Evolutionary conservation across 2,797 vertebrate species (phyloP).

Genomic region (Enteromius paludinosus): DNA sequence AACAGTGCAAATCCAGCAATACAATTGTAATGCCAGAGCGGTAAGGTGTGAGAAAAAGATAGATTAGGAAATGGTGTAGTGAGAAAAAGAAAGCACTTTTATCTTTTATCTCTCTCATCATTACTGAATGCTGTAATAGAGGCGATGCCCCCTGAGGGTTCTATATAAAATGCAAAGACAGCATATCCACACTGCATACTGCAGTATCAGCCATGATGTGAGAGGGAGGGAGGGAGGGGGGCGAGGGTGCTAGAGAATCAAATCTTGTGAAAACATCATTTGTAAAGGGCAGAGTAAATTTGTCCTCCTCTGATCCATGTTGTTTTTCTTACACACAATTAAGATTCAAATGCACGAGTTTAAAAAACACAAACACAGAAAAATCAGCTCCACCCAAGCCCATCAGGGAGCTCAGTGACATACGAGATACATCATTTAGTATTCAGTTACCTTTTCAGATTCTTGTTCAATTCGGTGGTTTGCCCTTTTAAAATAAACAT

Average conservation of each 20-base stretch:
- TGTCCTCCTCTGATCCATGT: constrained; percentile 53
- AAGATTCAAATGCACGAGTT: constrained; percentile 9
- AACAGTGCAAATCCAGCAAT: constrained; percentile 14
- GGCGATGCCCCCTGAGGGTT: constrained; percentile 63
- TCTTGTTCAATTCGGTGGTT: neutral
- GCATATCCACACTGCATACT: constrained; percentile 52
- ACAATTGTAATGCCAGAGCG: neutral
- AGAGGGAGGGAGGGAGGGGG: neutral
- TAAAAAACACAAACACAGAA: constrained; percentile 3
- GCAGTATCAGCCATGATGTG: constrained; percentile 47
- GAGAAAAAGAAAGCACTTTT: constrained; percentile 58
- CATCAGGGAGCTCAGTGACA: constrained; percentile 1
- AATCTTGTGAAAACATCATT: constrained; percentile 49
- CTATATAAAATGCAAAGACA: constrained; percentile 62
- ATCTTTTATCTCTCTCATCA: constrained; percentile 68
- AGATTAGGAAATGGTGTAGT: constrained; percentile 20
- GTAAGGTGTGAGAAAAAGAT: constrained; percentile 14
- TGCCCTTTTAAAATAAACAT: constrained; percentile 9
- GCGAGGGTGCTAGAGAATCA: constrained; percentile 9
- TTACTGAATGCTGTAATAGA: constrained; percentile 69
- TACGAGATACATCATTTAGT: constrained; percentile 3
- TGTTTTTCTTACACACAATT: constrained; percentile 34
- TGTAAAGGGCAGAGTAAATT: constrained; percentile 53
- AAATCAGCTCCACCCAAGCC: constrained; percentile 23
- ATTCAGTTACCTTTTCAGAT: constrained; percentile 14